Evolutionary conservation across 2,797 vertebrate species (phyloP), one percentile per base, ranked within the genome.

Genomic region (Phoeniculus purpureus): DNA sequence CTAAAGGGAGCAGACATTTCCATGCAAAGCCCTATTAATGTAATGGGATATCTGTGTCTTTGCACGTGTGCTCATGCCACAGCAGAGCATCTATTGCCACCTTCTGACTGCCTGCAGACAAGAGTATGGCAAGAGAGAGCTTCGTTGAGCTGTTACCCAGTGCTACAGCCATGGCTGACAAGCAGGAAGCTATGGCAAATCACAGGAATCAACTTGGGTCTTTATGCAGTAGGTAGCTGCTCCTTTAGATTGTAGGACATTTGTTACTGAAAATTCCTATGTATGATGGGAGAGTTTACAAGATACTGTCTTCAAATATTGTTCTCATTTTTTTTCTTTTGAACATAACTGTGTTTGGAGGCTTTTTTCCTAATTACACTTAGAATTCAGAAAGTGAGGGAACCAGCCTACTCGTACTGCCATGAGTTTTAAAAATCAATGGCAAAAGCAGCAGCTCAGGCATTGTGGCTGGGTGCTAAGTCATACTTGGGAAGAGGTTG

Each of bases 91-190:
- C 61, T 52, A 52, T 58, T 80, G 58, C 54, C 14, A 4, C 16
- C 10, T 59, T 52, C 47, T 10, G 8, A 12, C 1, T 3, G 40
- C 25, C 62, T 50, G 23, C 25, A 15, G 31, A 6, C 9, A 2
- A 6, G 45, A 20, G 40, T 43, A 25, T 4, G 12, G 31, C 56
- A 20, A 9, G 16, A 54, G 31, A 64, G 29, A 31, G 20, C 31
- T 77, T 29, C 1, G 1, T 29, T 31, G 34, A 66, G 48, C n/a
- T 67, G 55, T 12, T 19, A 45, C 10, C 8, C 15, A 32, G 64
- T 0, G 1, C 50, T 45, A 7, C 23, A 25, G 27, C 40, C 15
- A 3, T 2, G 11, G 31, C 34, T 18, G 20, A 3, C 15, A 22
- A 45, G 27, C 2, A 29, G 14, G 12, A 34, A n/a, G 26, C 8